phyloP scores from a whole-genome alignment of 53 echinoderm and acorn worm genomes.

The Temnopleurus reevesii region DNA sequence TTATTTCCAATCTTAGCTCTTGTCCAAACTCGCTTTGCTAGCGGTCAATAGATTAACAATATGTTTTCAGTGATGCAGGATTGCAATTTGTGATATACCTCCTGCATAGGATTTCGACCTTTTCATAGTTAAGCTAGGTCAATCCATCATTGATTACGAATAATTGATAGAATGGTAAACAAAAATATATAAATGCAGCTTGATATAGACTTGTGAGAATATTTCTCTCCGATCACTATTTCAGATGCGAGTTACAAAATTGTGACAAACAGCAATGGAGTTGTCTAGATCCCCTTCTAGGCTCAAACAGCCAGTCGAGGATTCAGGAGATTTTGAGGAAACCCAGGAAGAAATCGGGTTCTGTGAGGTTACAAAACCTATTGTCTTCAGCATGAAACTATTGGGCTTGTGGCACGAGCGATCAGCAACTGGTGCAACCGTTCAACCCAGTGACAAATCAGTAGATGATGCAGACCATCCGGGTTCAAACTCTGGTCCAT shows the following conservation, averaged over 20 bases:
- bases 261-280: too few species aligned
- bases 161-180: neutral
- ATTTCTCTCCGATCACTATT: too few species aligned
- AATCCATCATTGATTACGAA: neutral
- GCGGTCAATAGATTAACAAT: neutral
- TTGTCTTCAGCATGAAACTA: constrained; percentile 22
- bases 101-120: neutral
- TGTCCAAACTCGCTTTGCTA: neutral
- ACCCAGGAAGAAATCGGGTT: constrained; percentile 14
- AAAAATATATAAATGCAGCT: too few species aligned
- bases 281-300: neutral
- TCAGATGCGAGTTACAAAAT: too few species aligned
- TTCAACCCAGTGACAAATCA: neutral
- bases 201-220: too few species aligned
- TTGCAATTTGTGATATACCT: neutral
- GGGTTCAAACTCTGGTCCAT: neutral
- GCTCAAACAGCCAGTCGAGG: constrained; percentile 7
- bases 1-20: neutral
- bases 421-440: neutral
- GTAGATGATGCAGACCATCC: neutral
- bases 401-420: constrained; percentile 34
- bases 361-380: neutral
- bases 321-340: too few species aligned
- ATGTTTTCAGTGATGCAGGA: neutral
- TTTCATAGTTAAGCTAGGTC: neutral